Base-by-base conservation (phyloP, 2,113 vertebrate species). In the Etheostoma spectabile region DNA sequence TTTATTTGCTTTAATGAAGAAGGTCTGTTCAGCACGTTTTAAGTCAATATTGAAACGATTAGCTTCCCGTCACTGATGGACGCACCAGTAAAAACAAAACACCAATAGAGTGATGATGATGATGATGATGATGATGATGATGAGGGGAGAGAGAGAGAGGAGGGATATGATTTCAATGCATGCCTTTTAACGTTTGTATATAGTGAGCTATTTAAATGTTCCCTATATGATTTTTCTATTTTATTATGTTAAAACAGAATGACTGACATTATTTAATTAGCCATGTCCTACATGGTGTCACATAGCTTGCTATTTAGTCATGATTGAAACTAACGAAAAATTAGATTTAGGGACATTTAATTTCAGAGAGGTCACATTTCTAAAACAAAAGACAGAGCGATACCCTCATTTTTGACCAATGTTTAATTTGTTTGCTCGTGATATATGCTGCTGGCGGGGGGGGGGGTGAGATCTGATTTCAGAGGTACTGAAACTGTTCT, bases 391-490 rank as follows among this genome's bases (percentile, higher is more conserved):
- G 21, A 7, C 14, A 64, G 35, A 6, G 4, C 7, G 16, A 57
- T 0, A 56, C 11, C 5, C n/a, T 66, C 0, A n/a, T 35, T 62
- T 49, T 21, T 4, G 48, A 27, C 1, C 13, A 72, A 38, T 11
- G 5, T 11, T 33, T 60, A 10, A 27, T n/a, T 48, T 22, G 24
- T 60, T 51, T n/a, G 21, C 49, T 57, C 4, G 3, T 62, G 84
- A 63, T 80, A 42, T 42, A 60, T 76, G 61, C 60, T 78, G 63
- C 51, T 77, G 77, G 45, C 33, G 63, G 62, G 51, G 59, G 57
- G 63, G 62, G 51, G 59, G 57, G 61, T 65, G 18, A 64, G 60
- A 86, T 84, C 80, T 88, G 48, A 74, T 86, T 83, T 88, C 70
- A 84, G 52, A 52, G 64, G 45, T 56, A 42, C 38, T 42, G 38